Percentiles rank a stretch among this genome's conserved stretches.
Evolutionary conservation across 2,888 invertebrate genomes (phyloP).

Genomic region (Galerucella calmariensis): DNA sequence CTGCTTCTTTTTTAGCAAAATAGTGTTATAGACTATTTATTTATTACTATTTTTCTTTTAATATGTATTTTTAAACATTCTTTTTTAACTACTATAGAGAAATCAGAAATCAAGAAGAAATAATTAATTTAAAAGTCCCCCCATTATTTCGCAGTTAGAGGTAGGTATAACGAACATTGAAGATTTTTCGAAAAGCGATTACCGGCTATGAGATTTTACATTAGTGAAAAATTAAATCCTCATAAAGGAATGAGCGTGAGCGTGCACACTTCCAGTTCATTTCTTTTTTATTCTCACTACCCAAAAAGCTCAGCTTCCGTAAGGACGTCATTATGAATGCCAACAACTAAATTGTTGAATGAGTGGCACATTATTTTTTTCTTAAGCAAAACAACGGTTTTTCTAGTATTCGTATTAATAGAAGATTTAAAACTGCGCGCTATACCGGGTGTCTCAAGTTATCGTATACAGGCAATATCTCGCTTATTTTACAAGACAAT

Average conservation of each 20-base stretch:
- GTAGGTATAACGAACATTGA: constrained; percentile 2
- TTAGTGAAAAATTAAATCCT: constrained; percentile 21
- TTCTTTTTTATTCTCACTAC: constrained; percentile 6
- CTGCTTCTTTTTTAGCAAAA: too few relatives aligned
- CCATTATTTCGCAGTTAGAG: background rate
- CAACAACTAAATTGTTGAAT: constrained; percentile 3
- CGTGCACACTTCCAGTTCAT: background rate
- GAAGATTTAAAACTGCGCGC: background rate
- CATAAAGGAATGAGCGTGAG: background rate
- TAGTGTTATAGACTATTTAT: too few relatives aligned
- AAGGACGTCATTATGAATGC: constrained; percentile 7
- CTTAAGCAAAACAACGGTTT: constrained; percentile 2
- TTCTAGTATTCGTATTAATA: background rate
- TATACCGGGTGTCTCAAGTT: too few relatives aligned
- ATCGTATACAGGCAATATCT: too few relatives aligned
- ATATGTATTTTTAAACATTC: too few relatives aligned
- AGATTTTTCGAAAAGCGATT: constrained; percentile 12
- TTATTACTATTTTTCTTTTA: too few relatives aligned
- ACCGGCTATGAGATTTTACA: constrained; percentile 13
- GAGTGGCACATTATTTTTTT: background rate
- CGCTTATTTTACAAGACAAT: too few relatives aligned
- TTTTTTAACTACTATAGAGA: background rate
- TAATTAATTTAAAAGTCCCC: constrained; percentile 1
- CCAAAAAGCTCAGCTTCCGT: constrained; percentile 11
- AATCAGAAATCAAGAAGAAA: background rate